Evolutionary conservation across 2,113 vertebrate genomes (phyloP), one percentile per base, ranked within the genome.

Genomic region (Brachyhypopomus gauderio): DNA sequence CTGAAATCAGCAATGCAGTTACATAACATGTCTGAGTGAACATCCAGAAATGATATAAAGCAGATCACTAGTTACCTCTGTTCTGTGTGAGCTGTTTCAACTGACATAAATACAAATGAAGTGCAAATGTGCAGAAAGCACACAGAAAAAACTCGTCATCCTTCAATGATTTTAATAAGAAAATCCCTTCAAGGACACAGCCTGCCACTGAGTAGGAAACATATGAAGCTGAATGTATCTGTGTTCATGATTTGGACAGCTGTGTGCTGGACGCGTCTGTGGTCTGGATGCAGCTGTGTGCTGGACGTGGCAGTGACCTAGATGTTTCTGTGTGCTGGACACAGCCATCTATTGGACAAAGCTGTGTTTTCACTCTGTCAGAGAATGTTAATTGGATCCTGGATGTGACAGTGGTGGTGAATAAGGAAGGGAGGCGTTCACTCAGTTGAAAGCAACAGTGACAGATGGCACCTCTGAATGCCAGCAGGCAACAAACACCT

Each of bases 391-490:
- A n/a, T 8, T 5, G 52, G 52, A 23, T 79, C 38, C 17, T 30
- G 69, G 38, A 79, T 70, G 27, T 62, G 58, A 71, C 64, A 70
- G 20, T 27, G 3, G n/a, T 22, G 64, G 27, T 63, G 60, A 71
- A 52, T 0, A 1, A 52, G 25, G 34, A 52, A 36, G 78, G 45
- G 3, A n/a, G 25, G 78, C 55, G 48, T 25, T 27, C 58, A 58
- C 56, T 52, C 45, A 72, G 78, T 70, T 41, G 62, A 80, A 80
- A 63, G 16, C 19, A 63, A 45, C 38, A 38, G 9, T 52, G 78
- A 79, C 77, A 71, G 34, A 80, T 80, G 78, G 71, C 36, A 1
- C 64, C 64, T 19, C 64, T 6, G 30, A 36, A 67, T 67, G 78
- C 78, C 78, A 3, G 17, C 0, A 48, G 69, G 66, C 20, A 48